Evolutionary conservation across 2,113 vertebrate species (phyloP).

Genomic region (Abramis brama): DNA sequence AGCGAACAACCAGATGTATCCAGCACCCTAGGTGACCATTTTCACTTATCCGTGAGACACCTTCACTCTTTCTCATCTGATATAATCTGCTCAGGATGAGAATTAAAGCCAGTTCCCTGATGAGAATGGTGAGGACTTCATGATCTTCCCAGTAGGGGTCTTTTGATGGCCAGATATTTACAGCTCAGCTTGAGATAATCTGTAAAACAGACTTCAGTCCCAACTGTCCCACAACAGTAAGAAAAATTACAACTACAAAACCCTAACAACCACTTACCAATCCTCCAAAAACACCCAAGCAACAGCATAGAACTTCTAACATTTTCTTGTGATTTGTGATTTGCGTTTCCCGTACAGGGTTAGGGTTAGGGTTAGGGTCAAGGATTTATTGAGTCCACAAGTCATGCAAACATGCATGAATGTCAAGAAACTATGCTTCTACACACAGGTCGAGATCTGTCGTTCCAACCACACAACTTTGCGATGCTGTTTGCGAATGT

Average conservation of each 20-base stretch:
- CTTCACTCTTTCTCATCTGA: conserved; percentile 31
- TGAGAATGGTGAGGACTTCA: conserved; percentile 47
- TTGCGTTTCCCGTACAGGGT: too few species aligned
- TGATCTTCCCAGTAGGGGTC: conserved; percentile 61
- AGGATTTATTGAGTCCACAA: too few species aligned
- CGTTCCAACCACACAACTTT: too few species aligned
- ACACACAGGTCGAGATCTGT: too few species aligned
- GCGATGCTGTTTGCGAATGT: too few species aligned
- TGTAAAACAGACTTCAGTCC: conserved; percentile 51
- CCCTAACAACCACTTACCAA: not conserved
- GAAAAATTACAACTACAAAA: not conserved
- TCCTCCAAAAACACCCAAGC: not conserved
- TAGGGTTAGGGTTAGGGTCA: too few species aligned
- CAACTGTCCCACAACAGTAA: conserved; percentile 51
- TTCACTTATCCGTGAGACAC: conserved; percentile 20
- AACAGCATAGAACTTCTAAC: not conserved
- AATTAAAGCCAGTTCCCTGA: conserved; percentile 60
- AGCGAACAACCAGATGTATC: not conserved
- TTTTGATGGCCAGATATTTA: conserved; percentile 50
- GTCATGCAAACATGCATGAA: too few species aligned
- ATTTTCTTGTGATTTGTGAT: too few species aligned
- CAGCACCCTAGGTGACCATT: not conserved
- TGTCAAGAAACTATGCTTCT: too few species aligned
- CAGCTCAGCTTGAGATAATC: conserved; percentile 51
- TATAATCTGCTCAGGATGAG: conserved; percentile 53